Evolutionary conservation across 2,797 vertebrate genomes (phyloP).

Genomic region (Parauchenoglanis punctatus): DNA sequence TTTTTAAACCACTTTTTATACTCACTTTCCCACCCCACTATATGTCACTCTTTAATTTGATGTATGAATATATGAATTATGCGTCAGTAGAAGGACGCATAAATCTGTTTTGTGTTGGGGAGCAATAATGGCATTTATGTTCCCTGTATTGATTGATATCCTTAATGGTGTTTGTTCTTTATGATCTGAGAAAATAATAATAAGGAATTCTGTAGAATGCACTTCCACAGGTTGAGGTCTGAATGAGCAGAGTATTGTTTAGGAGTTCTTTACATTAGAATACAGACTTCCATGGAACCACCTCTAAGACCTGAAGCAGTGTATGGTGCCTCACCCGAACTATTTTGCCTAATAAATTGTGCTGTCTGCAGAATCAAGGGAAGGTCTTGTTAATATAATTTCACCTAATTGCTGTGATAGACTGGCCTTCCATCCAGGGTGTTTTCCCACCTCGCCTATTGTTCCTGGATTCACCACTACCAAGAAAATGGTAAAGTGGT

Average conservation of each 20-base stretch:
- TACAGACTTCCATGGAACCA: not conserved
- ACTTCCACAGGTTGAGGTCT: conserved; percentile 56
- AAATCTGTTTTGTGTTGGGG: conserved; percentile 75
- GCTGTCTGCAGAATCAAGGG: not conserved
- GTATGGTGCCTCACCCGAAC: not conserved
- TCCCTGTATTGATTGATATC: conserved; percentile 78
- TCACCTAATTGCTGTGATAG: not conserved
- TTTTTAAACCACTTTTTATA: conserved; percentile 64
- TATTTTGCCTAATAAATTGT: not conserved
- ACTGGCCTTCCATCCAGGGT: not conserved
- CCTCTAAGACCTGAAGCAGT: not conserved
- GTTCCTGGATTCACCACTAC: not conserved
- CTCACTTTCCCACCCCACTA: conserved; percentile 62
- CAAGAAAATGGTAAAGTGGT: not conserved
- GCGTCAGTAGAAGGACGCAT: conserved; percentile 71
- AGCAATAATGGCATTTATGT: conserved; percentile 73
- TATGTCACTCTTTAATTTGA: conserved; percentile 83
- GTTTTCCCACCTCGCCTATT: not conserved
- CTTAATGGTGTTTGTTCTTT: conserved; percentile 85
- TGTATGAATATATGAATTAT: conserved; percentile 85
- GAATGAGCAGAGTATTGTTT: conserved; percentile 44
- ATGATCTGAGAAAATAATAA: conserved; percentile 79
- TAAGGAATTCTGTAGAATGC: conserved; percentile 78
- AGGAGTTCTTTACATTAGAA: not conserved
- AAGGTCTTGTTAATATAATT: not conserved